Evolutionary conservation across 53 echinoderm and acorn worm genomes (phyloP), one percentile per base, ranked within the genome.

Genomic region (Holothuria scabra): DNA sequence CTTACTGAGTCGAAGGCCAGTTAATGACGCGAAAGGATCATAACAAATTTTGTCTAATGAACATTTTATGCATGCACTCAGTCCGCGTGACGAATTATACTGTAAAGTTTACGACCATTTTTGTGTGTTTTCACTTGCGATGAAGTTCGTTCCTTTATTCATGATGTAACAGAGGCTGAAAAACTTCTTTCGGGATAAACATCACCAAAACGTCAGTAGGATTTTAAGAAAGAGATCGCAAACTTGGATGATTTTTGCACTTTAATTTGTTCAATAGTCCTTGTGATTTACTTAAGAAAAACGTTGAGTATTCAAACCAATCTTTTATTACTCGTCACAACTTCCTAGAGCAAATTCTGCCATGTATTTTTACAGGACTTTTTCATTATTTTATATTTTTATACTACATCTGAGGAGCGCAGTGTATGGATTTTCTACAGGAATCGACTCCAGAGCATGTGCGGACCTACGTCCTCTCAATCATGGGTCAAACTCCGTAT

Each of bases 351-450:
- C 2, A 52, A 52, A 14, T 65, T 13, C 31, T 29, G 37, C 5
- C 9, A 46, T 72, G 72, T 24, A 19, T 22, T 72, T 72, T 48
- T 72, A 28, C 48, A 41, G 26, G 48, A 25, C 48, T 46, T 18
- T 46, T 12, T 38, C 69, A 24, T 44, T 72, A 22, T 72, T 72
- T 72, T 72, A 44, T 72, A 72, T 41, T 72, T 72, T 72, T 72
- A 9, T 72, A 44, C 24, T 72, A 20, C 31, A 72, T 46, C 23
- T 72, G 72, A 72, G 26, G 72, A 52, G 41, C 2, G 38, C 72
- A 48, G 44, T 48, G 23, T 23, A 48, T 48, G 72, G 72, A 72
- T 72, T 4, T 72, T 25, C 46, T 48, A 72, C 48, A 44, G 23
- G 72, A 44, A 28, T 72, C 25, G 22, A 5, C 25, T 22, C 19